Percentiles rank a stretch among this genome's conserved stretches.
Evolutionary conservation across 2,797 vertebrate species (phyloP).

Genomic region (Phoxinus dragarum): DNA sequence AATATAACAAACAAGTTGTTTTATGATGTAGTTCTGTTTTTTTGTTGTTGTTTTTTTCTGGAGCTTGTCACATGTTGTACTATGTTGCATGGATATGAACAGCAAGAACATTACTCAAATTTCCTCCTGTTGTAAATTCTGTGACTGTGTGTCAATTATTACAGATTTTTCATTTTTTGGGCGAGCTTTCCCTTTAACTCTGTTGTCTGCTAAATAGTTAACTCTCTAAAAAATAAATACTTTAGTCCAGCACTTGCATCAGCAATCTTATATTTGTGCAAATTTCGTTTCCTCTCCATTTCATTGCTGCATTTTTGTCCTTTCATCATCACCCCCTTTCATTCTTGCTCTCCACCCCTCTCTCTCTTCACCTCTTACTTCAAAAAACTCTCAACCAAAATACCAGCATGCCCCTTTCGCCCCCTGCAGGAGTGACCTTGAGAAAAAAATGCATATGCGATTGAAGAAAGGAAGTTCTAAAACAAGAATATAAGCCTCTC

Average conservation of each 20-base stretch:
- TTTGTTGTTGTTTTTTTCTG: background rate
- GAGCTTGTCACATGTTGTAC: background rate
- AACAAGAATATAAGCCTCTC: slow-evolving; percentile 45
- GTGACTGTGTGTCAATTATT: background rate
- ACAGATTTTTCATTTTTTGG: background rate
- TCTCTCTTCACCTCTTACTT: slow-evolving; percentile 44
- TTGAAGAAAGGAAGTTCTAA: slow-evolving; percentile 22
- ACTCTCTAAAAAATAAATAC: slow-evolving; percentile 36
- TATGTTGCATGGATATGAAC: background rate
- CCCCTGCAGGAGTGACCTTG: slow-evolving; percentile 55
- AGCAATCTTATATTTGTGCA: slow-evolving; percentile 8
- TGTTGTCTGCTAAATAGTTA: slow-evolving; percentile 52
- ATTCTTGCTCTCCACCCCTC: slow-evolving; percentile 31
- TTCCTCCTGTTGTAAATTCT: background rate
- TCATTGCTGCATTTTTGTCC: slow-evolving; percentile 51
- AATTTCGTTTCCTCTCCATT: slow-evolving; percentile 45
- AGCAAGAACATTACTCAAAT: background rate
- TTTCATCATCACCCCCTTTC: slow-evolving; percentile 54
- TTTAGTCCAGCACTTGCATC: slow-evolving; percentile 1
- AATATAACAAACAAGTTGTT: background rate
- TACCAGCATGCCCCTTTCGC: slow-evolving; percentile 43
- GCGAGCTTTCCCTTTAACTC: slow-evolving; percentile 17
- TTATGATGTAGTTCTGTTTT: no score
- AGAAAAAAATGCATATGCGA: slow-evolving; percentile 35
- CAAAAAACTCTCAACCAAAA: slow-evolving; percentile 50